phyloP scores from a whole-genome alignment of 2,888 invertebrate genomes.

The Hypolimnas misippus region DNA sequence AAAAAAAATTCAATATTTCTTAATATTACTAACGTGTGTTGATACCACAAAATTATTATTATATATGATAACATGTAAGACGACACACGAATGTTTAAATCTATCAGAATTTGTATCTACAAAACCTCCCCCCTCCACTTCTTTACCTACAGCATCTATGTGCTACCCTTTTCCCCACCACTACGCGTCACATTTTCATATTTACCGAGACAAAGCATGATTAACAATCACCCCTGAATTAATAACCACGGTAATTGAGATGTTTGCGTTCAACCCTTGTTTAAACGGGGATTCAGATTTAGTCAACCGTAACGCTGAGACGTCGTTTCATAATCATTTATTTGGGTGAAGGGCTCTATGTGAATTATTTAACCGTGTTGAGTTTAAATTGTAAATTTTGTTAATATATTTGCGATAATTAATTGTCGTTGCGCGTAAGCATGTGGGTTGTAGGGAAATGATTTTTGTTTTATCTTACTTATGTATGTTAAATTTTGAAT shows the following conservation, averaged over 20 bases:
- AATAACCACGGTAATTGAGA: constrained; percentile 81
- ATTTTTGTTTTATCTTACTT: too few relatives aligned
- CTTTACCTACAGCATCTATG: constrained; percentile 2
- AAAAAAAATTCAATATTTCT: too few relatives aligned
- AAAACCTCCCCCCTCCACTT: too few relatives aligned
- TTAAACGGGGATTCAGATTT: constrained; percentile 72
- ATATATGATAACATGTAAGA: too few relatives aligned
- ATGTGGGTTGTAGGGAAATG: too few relatives aligned
- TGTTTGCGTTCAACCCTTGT: constrained; percentile 68
- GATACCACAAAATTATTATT: too few relatives aligned
- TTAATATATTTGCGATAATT: neutral
- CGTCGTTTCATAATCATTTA: constrained; percentile 48
- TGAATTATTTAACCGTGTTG: constrained; percentile 28
- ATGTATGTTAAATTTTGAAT: too few relatives aligned
- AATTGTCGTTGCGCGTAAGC: neutral
- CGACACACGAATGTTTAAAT: too few relatives aligned
- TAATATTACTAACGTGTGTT: too few relatives aligned
- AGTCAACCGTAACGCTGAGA: constrained; percentile 77
- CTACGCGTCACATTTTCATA: constrained; percentile 36
- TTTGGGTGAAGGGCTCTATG: constrained; percentile 36
- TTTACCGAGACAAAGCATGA: constrained; percentile 49
- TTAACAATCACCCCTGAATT: constrained; percentile 69
- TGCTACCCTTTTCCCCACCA: constrained; percentile 18
- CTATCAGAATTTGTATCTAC: too few relatives aligned
- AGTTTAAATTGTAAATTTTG: constrained; percentile 1